These are phyloP conservation scores for Meda fulgida DNA, from an alignment of 2,797 vertebrate genomes.

Conservation along the genomic window DNA sequence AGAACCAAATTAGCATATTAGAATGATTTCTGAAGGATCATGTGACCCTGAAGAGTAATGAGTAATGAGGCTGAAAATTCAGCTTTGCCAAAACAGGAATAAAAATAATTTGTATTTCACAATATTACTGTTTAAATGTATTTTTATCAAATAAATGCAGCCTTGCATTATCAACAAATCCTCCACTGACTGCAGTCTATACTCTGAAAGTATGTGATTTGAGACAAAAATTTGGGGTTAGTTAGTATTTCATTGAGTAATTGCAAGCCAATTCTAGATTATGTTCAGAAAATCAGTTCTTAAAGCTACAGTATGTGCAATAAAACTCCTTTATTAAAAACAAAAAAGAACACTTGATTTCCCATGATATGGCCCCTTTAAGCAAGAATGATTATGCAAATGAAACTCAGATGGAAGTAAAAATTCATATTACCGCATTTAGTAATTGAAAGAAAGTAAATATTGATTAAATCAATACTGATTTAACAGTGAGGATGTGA, in stretches of 20 bases:
- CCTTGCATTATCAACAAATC: neutral
- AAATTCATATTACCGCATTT: neutral
- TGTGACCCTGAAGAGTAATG: neutral
- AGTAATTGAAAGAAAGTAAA: constrained; percentile 11
- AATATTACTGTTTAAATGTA: neutral
- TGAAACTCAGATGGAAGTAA: neutral
- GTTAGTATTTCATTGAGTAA: neutral
- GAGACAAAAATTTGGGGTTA: neutral
- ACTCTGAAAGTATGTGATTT: neutral
- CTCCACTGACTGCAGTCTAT: neutral
- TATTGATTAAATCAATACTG: neutral
- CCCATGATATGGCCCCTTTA: neutral
- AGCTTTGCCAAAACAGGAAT: neutral
- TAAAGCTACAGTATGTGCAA: neutral
- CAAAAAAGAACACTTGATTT: neutral
- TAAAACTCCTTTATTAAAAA: neutral
- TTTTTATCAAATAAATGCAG: neutral
- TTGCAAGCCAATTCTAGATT: neutral
- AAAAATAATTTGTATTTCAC: neutral
- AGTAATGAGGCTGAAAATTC: neutral
- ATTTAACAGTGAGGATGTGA: constrained; percentile 1
- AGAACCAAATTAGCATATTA: neutral
- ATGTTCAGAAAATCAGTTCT: neutral
- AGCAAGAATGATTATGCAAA: neutral
- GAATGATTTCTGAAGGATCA: neutral